Evolutionary conservation across 1,140 invertebrate species (phyloP).

Genomic region (Bacillus rossius): DNA sequence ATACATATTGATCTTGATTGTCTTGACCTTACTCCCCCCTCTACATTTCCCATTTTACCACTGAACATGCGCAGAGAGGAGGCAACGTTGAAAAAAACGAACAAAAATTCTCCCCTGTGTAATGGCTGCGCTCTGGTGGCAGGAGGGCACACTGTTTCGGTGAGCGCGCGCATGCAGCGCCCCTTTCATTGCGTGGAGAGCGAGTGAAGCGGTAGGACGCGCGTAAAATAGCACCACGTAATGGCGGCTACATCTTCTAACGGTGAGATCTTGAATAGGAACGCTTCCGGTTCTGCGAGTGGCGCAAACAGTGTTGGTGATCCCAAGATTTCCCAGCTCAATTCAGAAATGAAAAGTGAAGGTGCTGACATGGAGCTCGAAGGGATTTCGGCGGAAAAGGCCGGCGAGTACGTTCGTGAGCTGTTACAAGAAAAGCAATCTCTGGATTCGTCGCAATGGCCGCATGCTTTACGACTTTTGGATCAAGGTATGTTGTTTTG

Average conservation of each 20-base stretch:
- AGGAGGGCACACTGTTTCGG: not conserved
- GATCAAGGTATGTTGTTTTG: conserved; percentile 55
- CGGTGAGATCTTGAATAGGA: conserved; percentile 3
- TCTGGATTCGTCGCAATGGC: conserved; percentile 60
- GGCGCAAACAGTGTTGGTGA: conserved; percentile 5
- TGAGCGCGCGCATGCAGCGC: conserved; percentile 4
- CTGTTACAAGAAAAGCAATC: conserved; percentile 67
- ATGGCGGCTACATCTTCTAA: conserved; percentile 7
- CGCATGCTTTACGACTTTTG: conserved; percentile 60
- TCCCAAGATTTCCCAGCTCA: not conserved
- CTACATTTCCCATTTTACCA: no score
- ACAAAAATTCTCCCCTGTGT: no score
- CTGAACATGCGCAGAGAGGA: no score
- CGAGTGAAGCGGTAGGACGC: not conserved
- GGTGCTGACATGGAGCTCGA: conserved; percentile 12
- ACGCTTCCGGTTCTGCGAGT: not conserved
- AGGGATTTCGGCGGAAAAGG: conserved; percentile 42
- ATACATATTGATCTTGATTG: no score
- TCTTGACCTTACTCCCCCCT: no score
- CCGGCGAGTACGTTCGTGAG: conserved; percentile 68
- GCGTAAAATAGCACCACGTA: not conserved
- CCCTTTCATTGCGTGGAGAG: conserved; percentile 10
- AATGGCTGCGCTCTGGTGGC: not conserved
- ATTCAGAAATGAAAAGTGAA: conserved; percentile 4
- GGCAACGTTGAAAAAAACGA: no score